These are phyloP conservation scores for Prunella himalayana DNA, from an alignment of 2,113 vertebrate species.

Conservation along the genomic window DNA sequence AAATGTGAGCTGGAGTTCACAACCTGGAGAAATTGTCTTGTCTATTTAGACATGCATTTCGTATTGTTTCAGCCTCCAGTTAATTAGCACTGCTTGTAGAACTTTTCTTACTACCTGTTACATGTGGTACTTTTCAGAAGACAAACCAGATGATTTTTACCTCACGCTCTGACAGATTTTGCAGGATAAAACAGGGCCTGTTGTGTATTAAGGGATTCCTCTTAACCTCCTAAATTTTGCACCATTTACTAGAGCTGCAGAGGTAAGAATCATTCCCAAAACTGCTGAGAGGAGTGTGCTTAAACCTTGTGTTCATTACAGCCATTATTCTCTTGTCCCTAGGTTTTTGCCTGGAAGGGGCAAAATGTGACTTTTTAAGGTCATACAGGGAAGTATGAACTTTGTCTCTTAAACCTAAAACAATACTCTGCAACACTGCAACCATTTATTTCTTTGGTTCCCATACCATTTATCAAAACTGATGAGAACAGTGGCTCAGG, in stretches of 20 bases:
- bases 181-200: background rate
- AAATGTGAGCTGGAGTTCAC: background rate
- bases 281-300: background rate
- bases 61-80: background rate
- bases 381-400: background rate
- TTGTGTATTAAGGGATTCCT: background rate
- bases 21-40: background rate
- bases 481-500: background rate
- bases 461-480: background rate
- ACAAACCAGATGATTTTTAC: background rate
- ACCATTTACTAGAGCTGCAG: background rate
- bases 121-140: background rate
- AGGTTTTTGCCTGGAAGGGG: background rate
- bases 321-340: background rate
- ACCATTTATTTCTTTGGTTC: background rate
- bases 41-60: background rate
- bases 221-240: background rate
- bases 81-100: background rate
- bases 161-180: background rate
- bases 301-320: background rate
- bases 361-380: background rate
- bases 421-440: background rate
- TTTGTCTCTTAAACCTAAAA: background rate
- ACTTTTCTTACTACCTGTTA: background rate
- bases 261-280: background rate